Evolutionary conservation across 2,797 vertebrate species (phyloP).

Genomic region (Enteromius paludinosus): DNA sequence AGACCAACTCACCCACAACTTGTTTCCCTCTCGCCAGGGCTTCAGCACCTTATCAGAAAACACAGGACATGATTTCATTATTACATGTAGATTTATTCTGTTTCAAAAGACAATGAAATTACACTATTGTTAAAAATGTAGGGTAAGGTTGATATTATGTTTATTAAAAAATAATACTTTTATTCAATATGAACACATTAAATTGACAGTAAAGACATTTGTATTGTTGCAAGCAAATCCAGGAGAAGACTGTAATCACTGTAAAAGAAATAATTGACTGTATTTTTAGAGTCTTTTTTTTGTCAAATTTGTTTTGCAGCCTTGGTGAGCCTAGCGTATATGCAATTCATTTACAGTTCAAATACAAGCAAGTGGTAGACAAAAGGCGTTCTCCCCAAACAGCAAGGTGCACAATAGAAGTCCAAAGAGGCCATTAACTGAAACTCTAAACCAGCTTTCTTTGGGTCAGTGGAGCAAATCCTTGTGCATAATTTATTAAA

Average conservation of each 20-base stretch:
- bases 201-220: background rate
- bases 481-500: conserved; percentile 61
- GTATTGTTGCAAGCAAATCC: background rate
- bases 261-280: background rate
- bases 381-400: conserved; percentile 10
- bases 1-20: conserved; percentile 83
- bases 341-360: background rate
- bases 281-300: background rate
- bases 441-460: conserved; percentile 56
- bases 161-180: background rate
- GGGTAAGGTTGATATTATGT: background rate
- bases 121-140: background rate
- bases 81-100: background rate
- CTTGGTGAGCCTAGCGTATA: background rate
- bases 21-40: conserved; percentile 79
- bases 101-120: background rate
- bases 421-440: conserved; percentile 45
- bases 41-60: conserved; percentile 73
- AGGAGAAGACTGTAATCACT: too few relatives aligned
- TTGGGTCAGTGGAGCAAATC: conserved; percentile 34
- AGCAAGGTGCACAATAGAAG: conserved; percentile 28
- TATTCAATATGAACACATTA: background rate
- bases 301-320: background rate
- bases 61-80: background rate
- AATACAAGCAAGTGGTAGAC: background rate